Evolutionary conservation across 2,113 vertebrate species (phyloP).

Genomic region (Lophochroa leadbeateri): DNA sequence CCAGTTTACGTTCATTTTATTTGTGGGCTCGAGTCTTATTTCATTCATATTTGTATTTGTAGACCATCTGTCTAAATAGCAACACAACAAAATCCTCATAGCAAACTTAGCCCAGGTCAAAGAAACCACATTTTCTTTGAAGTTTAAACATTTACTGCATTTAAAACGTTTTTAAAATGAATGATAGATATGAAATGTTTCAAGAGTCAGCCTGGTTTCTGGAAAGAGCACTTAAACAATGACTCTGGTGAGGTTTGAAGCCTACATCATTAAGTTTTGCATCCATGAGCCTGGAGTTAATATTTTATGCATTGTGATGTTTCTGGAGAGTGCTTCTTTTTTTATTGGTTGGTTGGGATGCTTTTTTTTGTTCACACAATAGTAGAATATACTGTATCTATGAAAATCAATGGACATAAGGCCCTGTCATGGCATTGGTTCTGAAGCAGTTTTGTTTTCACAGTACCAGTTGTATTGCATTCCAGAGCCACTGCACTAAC

Average conservation of each 20-base stretch:
- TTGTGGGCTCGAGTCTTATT: neutral
- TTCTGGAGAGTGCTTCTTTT: neutral
- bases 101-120: neutral
- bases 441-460: neutral
- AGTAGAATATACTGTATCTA: neutral
- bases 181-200: neutral
- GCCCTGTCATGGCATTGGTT: neutral
- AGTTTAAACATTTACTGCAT: neutral
- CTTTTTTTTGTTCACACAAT: neutral
- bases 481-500: neutral
- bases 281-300: neutral
- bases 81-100: neutral
- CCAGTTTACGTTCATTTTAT: neutral
- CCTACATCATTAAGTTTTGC: neutral
- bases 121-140: neutral
- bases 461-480: too few relatives aligned
- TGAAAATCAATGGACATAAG: neutral
- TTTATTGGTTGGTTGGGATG: neutral
- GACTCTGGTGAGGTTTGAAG: conserved; percentile 17
- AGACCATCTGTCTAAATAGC: neutral
- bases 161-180: conserved; percentile 18
- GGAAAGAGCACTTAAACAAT: conserved; percentile 23
- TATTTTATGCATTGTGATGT: conserved; percentile 10
- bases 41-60: neutral
- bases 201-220: neutral